phyloP scores from a whole-genome alignment of 2,888 invertebrate genomes.

The Pyrgus malvae region DNA sequence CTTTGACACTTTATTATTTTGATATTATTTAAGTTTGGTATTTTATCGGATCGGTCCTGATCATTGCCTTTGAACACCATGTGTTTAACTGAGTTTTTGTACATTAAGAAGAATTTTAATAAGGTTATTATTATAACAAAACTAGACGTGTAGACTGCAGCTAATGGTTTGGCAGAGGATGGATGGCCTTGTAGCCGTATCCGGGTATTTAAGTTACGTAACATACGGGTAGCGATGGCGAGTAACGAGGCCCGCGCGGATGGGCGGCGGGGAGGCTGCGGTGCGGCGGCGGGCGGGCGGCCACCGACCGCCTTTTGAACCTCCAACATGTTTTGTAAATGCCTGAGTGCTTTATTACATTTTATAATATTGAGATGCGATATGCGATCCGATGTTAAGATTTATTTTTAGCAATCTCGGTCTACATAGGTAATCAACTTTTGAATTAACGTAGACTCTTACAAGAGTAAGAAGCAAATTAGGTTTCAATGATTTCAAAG shows the following conservation, averaged over 20 bases:
- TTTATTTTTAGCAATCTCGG: not conserved
- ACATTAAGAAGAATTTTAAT: too few relatives aligned
- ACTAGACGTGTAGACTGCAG: constrained; percentile 1
- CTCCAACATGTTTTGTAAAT: constrained; percentile 25
- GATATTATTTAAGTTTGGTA: too few relatives aligned
- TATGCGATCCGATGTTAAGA: not conserved
- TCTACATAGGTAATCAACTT: not conserved
- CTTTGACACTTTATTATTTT: too few relatives aligned
- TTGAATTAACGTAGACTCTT: too few relatives aligned
- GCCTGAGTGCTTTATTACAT: constrained; percentile 5
- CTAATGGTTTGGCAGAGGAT: constrained; percentile 45
- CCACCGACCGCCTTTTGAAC: constrained; percentile 31
- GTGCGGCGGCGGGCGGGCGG: constrained; percentile 23
- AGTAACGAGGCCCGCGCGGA: constrained; percentile 26
- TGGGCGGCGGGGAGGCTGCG: constrained; percentile 25
- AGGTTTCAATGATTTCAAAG: too few relatives aligned
- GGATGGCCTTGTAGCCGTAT: constrained; percentile 64
- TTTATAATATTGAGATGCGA: not conserved
- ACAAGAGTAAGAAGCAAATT: too few relatives aligned
- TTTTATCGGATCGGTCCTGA: too few relatives aligned
- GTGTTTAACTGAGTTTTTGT: too few relatives aligned
- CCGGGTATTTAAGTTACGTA: constrained; percentile 70
- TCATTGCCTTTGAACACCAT: too few relatives aligned
- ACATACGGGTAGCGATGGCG: constrained; percentile 44
- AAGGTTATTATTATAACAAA: not conserved